Conservation (phyloP, 2,113 vertebrate genomes). For the Gobius niger region DNA sequence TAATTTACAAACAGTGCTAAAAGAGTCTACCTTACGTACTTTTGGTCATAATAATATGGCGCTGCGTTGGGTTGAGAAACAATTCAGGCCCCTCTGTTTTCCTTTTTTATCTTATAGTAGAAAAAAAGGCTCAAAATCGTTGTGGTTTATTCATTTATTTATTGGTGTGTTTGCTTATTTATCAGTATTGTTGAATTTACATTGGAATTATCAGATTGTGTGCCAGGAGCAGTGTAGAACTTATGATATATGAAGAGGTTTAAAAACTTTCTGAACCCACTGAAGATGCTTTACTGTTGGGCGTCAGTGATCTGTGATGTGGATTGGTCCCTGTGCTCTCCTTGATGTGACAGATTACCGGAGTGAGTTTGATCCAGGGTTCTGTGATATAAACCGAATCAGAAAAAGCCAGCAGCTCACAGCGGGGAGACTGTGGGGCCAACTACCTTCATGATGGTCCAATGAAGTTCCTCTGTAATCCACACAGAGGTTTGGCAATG, state of each 20-base stretch:
- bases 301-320: conserved; percentile 12
- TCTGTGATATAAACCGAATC: conserved; percentile 58
- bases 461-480: conserved; percentile 26
- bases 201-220: too few species aligned
- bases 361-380: conserved; percentile 51
- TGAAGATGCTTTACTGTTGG: background rate
- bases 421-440: conserved; percentile 25
- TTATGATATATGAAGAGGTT: too few species aligned
- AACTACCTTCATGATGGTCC: conserved; percentile 23
- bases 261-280: too few species aligned
- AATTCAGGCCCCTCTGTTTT: too few species aligned
- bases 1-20: conserved; percentile 1
- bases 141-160: too few species aligned
- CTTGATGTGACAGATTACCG: conserved; percentile 55
- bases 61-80: too few species aligned
- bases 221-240: too few species aligned
- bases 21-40: background rate
- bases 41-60: background rate
- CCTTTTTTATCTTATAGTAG: too few species aligned
- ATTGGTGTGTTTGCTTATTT: too few species aligned
- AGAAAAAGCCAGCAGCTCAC: conserved; percentile 35
- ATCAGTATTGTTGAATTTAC: too few species aligned
- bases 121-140: too few species aligned
- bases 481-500: conserved; percentile 9
- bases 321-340: conserved; percentile 32